These are phyloP conservation scores for Nesospiza acunhae DNA, from an alignment of 2,113 vertebrate genomes.

Conservation along the genomic window DNA sequence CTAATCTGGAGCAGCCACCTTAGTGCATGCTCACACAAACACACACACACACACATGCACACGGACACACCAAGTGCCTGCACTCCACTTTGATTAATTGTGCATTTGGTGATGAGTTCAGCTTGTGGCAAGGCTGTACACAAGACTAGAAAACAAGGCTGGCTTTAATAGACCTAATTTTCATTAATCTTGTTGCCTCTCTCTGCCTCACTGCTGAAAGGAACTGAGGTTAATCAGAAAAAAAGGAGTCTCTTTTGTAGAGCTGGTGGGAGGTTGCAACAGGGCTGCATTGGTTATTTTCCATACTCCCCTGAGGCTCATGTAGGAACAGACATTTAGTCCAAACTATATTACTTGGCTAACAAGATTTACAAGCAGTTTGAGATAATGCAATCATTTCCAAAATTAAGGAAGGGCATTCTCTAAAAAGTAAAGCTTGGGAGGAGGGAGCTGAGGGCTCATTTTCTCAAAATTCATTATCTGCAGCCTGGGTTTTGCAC, in stretches of 20 bases:
- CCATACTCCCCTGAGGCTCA: not conserved
- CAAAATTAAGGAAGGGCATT: constrained; percentile 1
- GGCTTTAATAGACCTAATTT: not conserved
- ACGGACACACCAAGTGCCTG: not conserved
- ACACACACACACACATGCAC: not conserved
- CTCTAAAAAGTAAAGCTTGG: not conserved
- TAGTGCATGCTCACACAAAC: not conserved
- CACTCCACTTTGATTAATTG: not conserved
- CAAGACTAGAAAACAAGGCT: not conserved
- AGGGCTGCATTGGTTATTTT: constrained; percentile 40
- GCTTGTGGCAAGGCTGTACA: not conserved
- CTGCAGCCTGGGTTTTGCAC: not conserved
- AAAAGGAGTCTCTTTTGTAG: not conserved
- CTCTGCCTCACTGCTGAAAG: not conserved
- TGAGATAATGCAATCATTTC: constrained; percentile 35
- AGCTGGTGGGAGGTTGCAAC: not conserved
- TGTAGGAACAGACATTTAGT: constrained; percentile 22
- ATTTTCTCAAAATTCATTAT: constrained; percentile 36
- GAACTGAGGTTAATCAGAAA: constrained; percentile 1
- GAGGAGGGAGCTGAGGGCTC: not conserved
- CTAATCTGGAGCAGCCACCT: not conserved
- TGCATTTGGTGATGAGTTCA: not conserved
- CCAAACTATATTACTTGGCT: constrained; percentile 40
- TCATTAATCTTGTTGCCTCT: constrained; percentile 24
- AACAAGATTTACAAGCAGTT: constrained; percentile 48